phyloP scores from a whole-genome alignment of 1,140 invertebrate genomes.

The Stegodyphus dumicola region DNA sequence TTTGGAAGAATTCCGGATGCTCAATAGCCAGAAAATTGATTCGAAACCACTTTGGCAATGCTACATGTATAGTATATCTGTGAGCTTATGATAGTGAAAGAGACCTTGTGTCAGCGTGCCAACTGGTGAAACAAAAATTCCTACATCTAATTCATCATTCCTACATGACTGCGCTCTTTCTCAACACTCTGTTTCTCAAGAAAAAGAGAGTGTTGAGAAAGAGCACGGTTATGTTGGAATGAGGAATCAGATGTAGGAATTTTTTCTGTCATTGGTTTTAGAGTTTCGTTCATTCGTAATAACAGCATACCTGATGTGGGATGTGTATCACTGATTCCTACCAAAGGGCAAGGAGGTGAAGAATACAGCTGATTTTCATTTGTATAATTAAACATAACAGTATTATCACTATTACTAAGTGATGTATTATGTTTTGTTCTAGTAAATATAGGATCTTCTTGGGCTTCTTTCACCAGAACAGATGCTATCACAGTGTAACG shows the following conservation, averaged over 20 bases:
- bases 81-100: too few species aligned
- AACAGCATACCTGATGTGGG: background rate
- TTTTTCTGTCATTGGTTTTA: conserved; percentile 42
- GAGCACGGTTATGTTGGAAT: background rate
- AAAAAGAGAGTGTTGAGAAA: too few species aligned
- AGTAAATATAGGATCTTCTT: conserved; percentile 5
- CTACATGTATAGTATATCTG: too few species aligned
- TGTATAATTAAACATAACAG: background rate
- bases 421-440: background rate
- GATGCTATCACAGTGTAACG: conserved; percentile 33
- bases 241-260: conserved; percentile 3
- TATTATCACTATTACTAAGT: background rate
- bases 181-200: background rate
- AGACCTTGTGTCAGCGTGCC: too few species aligned
- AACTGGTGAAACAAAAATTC: too few species aligned
- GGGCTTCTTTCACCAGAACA: conserved; percentile 2
- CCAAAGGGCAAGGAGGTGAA: background rate
- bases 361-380: background rate
- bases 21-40: too few species aligned
- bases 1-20: too few species aligned
- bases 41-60: too few species aligned
- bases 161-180: too few species aligned
- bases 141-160: too few species aligned
- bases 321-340: background rate
- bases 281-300: conserved; percentile 26